These are phyloP conservation scores for Luperina nickerlii DNA, from an alignment of 2,888 invertebrate species.

Conservation along the genomic window DNA sequence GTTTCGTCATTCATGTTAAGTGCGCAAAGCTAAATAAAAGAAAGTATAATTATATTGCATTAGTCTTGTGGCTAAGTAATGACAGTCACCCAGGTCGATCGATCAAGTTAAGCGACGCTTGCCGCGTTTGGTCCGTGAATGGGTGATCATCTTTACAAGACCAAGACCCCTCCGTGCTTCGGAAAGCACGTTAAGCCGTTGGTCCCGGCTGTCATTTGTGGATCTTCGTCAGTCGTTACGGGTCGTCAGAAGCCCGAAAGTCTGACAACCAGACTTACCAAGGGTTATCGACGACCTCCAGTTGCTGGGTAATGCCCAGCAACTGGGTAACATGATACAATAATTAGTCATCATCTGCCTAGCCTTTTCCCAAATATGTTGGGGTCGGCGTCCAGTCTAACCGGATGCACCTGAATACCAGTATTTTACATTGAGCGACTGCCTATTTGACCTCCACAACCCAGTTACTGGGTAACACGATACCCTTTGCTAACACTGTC, in stretches of 20 bases:
- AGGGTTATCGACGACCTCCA: no score
- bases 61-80: neutral
- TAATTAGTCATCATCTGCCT: neutral
- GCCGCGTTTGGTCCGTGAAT: no score
- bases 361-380: neutral
- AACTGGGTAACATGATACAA: no score
- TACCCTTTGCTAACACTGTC: neutral
- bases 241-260: neutral
- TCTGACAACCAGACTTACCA: neutral
- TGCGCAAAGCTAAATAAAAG: neutral
- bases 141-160: neutral
- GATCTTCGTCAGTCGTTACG: neutral
- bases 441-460: neutral
- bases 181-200: neutral
- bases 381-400: neutral
- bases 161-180: neutral
- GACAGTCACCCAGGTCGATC: neutral
- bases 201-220: neutral
- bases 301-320: no score
- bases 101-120: neutral
- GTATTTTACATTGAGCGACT: neutral
- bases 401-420: neutral
- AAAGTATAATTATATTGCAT: neutral
- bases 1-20: constrained; percentile 3
- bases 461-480: neutral